Evolutionary conservation across 1,140 invertebrate genomes (phyloP).

Genomic region (Papilio machaon): DNA sequence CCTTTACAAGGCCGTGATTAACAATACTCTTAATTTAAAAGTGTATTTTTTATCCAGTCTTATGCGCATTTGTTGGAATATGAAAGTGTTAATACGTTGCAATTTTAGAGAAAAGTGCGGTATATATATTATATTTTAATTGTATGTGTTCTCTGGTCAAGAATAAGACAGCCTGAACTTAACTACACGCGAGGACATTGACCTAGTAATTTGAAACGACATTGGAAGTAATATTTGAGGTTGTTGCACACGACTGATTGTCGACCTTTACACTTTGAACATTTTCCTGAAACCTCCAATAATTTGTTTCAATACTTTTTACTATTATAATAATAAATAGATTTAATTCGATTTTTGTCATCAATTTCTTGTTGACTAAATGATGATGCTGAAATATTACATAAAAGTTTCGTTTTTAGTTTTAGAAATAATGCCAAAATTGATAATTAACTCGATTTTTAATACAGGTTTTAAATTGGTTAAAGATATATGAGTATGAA

Average conservation of each 20-base stretch:
- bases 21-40: too few species aligned
- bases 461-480: too few species aligned
- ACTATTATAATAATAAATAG: neutral
- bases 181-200: constrained; percentile 27
- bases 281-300: constrained; percentile 31
- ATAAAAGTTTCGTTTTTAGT: too few species aligned
- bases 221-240: constrained; percentile 12
- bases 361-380: too few species aligned
- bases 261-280: constrained; percentile 28
- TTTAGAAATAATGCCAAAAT: too few species aligned
- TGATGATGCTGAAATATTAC: neutral
- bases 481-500: too few species aligned
- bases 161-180: neutral
- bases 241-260: constrained; percentile 8
- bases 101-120: neutral
- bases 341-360: neutral
- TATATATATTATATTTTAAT: neutral
- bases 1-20: too few species aligned
- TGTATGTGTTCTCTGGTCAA: neutral
- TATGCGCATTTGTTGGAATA: too few species aligned
- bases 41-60: too few species aligned
- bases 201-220: constrained; percentile 33
- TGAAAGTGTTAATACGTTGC: neutral
- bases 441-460: too few species aligned
- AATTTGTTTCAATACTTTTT: constrained; percentile 7